Percentiles rank a stretch among this genome's conserved stretches.
These are phyloP conservation scores for Amblyopsis hoosieri DNA, from an alignment of 2,797 vertebrate species.

Conservation along the genomic window DNA sequence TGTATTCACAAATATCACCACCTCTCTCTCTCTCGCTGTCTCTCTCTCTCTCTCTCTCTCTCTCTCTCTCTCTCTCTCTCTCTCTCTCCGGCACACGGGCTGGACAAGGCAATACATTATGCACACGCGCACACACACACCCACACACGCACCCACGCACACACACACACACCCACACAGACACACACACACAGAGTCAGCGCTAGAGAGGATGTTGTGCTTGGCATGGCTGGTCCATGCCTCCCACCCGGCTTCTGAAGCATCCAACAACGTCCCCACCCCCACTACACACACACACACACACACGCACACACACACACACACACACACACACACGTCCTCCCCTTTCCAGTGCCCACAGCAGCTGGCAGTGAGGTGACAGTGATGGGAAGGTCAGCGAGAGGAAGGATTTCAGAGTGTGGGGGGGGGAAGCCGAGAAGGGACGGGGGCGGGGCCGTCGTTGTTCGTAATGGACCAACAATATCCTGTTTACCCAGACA, in stretches of 20 bases:
- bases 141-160: not conserved
- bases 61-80: not conserved
- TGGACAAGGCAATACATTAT: not conserved
- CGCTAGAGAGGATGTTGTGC: constrained; percentile 34
- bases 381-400: constrained; percentile 35
- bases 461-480: constrained; percentile 67
- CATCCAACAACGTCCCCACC: constrained; percentile 16
- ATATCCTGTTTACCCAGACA: constrained; percentile 79
- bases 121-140: not conserved
- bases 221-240: constrained; percentile 36
- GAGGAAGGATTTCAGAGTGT: not conserved
- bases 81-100: not conserved
- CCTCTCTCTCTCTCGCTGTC: not conserved
- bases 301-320: no score
- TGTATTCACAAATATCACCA: constrained; percentile 36
- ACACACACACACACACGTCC: no score
- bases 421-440: not conserved
- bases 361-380: constrained; percentile 59
- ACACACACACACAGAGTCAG: constrained; percentile 15
- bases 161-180: not conserved
- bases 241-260: constrained; percentile 60
- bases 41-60: not conserved
- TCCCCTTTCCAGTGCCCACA: constrained; percentile 47
- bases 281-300: not conserved
- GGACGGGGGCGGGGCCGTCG: constrained; percentile 24